Evolutionary conservation across 2,888 invertebrate species (phyloP), one percentile per base, ranked within the genome.

Genomic region (Drosophila gaucha): DNA sequence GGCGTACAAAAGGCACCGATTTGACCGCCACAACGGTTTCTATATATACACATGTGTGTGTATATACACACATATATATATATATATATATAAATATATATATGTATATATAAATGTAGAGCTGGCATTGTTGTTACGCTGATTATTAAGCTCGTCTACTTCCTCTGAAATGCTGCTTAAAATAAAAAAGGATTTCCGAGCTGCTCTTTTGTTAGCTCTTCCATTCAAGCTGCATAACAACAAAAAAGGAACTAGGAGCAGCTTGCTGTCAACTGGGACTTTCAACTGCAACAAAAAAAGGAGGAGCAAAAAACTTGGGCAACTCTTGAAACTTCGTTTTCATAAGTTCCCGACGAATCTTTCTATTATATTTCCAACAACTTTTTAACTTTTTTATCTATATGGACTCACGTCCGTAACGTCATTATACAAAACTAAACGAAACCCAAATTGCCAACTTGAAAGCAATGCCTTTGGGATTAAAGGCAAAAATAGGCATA

Each of bases 141-240:
- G 72, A 55, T 67, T 74, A 51, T 68, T 38, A 52, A 58, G 52
- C 56, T 47, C 18, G 43, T 39, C 51, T 43, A 55, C 31, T 58
- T 74, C 63, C 63, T 56, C 35, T 41, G 51, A 30, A 24, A 8
- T 18, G 24, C 33, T 30, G 30, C 57, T 51, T 38, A 18, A 20
- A 18, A 12, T 12, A 33, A 38, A 38, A 58, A 59, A 72, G 78
- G 74, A 77, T 73, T 68, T 73, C 68, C 62, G 59, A 72, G 54
- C 26, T 35, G 55, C 26, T 59, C 39, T 65, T 38, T 60, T 67
- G 49, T 70, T 63, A 16, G 49, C 57, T 46, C 35, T 41, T 44
- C 35, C 51, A 71, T 33, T 20, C 30, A 20, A 41, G 26, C 9
- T 8, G 39, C 36, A 35, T 6, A 14, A 16, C 1, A 6, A 35